Percentiles rank a stretch among this genome's conserved stretches.
Conservation (phyloP, 2,888 invertebrate species). For the Drosophila birchii region DNA sequence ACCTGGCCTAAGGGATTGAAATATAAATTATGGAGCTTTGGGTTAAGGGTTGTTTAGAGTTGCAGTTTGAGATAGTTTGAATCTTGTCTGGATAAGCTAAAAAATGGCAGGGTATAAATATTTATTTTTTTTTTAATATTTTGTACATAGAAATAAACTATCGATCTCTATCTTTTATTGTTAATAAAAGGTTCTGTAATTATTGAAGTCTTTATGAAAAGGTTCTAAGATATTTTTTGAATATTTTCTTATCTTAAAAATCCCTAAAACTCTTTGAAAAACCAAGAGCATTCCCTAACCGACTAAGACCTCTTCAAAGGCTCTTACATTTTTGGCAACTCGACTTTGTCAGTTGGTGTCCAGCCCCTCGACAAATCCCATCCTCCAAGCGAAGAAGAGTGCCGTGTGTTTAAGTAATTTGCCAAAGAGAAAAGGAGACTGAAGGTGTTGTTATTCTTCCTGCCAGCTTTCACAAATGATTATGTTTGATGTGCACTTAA, state of each 20-base stretch:
- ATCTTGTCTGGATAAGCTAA: too few relatives aligned
- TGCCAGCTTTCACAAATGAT: constrained; percentile 82
- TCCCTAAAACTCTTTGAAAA: fast-evolving
- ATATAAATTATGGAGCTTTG: constrained; percentile 2
- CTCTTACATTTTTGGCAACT: constrained; percentile 1
- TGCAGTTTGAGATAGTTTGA: neutral
- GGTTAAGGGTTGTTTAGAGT: neutral
- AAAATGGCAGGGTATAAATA: neutral
- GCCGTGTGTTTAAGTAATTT: constrained; percentile 77
- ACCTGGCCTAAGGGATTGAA: constrained; percentile 4
- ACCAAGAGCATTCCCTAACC: constrained; percentile 11
- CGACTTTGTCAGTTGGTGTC: constrained; percentile 35
- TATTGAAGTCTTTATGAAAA: neutral
- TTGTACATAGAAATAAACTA: neutral
- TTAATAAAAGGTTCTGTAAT: neutral
- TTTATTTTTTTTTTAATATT: neutral
- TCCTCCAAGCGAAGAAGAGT: constrained; percentile 15
- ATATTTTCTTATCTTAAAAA: too few relatives aligned
- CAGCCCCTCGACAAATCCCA: constrained; percentile 37
- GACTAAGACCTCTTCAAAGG: neutral
- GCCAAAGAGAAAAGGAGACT: constrained; percentile 48
- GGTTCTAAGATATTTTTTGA: neutral
- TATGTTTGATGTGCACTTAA: constrained; percentile 83
- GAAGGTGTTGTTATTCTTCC: constrained; percentile 47
- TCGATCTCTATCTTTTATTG: fast-evolving